Conservation (phyloP, 2,888 invertebrate genomes). For the Erebia palarica region DNA sequence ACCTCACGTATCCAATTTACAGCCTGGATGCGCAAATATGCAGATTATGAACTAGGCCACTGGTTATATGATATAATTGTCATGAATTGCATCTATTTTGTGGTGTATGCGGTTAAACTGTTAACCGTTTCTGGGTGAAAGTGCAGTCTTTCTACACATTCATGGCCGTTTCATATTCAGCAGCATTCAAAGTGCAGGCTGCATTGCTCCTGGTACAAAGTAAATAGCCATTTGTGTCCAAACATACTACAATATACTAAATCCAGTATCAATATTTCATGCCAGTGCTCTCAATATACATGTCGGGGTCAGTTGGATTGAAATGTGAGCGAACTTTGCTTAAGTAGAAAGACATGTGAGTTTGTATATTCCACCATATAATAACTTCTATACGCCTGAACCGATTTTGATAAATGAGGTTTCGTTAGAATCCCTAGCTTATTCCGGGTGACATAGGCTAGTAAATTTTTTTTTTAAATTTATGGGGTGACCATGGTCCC, state of each 20-base stretch:
- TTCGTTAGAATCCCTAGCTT: too few species aligned
- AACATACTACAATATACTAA: not conserved
- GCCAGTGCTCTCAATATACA: not conserved
- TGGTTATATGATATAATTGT: slow-evolving; percentile 20
- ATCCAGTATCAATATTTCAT: not conserved
- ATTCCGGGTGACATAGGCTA: too few species aligned
- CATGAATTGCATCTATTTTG: slow-evolving; percentile 19
- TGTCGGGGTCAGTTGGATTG: not conserved
- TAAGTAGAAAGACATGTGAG: slow-evolving; percentile 13
- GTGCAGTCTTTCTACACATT: not conserved
- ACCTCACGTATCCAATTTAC: slow-evolving; percentile 18
- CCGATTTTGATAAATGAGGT: too few species aligned
- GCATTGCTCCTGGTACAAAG: too few species aligned
- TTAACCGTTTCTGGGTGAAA: slow-evolving; percentile 3
- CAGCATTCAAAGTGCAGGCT: not conserved
- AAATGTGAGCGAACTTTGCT: not conserved
- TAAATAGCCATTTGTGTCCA: not conserved
- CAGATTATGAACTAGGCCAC: slow-evolving; percentile 26
- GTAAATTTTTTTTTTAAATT: too few species aligned
- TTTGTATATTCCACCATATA: too few species aligned
- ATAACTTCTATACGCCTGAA: too few species aligned
- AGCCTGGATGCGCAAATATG: slow-evolving; percentile 19
- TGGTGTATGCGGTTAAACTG: slow-evolving; percentile 9
- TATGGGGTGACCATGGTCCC: too few species aligned
- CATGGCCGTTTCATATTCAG: not conserved